Conservation (phyloP, 2,888 invertebrate genomes). For the Synergus japonicus region DNA sequence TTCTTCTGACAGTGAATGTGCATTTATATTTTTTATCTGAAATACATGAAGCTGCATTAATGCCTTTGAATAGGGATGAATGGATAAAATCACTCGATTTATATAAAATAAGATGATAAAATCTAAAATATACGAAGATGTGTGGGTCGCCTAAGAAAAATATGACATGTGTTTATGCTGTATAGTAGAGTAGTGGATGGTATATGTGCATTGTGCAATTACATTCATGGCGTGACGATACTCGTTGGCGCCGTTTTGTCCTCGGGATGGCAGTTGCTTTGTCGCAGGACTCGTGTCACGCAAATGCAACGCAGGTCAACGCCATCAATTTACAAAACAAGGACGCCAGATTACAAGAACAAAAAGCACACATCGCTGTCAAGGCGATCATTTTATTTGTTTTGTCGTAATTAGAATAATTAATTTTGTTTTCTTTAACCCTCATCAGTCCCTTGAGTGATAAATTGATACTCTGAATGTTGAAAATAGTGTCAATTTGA, state of each 20-base stretch:
- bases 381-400: neutral
- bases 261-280: neutral
- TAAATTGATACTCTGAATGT: too few species aligned
- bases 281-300: neutral
- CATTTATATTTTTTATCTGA: neutral
- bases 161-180: neutral
- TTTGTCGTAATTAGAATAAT: neutral
- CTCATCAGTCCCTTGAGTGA: too few species aligned
- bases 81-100: neutral
- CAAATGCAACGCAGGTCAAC: conserved; percentile 3
- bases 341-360: neutral
- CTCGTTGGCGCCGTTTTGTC: conserved; percentile 6
- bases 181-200: neutral
- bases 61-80: neutral
- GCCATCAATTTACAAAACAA: conserved; percentile 2
- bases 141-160: neutral
- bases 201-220: neutral
- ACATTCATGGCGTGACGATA: conserved; percentile 1
- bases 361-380: neutral
- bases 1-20: neutral
- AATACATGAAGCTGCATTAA: neutral
- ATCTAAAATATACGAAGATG: neutral
- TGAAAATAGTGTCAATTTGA: too few species aligned
- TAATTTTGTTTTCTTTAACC: neutral
- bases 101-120: neutral